phyloP scores from a whole-genome alignment of 2,888 invertebrate genomes.

The Caenorhabditis macrosperma region DNA sequence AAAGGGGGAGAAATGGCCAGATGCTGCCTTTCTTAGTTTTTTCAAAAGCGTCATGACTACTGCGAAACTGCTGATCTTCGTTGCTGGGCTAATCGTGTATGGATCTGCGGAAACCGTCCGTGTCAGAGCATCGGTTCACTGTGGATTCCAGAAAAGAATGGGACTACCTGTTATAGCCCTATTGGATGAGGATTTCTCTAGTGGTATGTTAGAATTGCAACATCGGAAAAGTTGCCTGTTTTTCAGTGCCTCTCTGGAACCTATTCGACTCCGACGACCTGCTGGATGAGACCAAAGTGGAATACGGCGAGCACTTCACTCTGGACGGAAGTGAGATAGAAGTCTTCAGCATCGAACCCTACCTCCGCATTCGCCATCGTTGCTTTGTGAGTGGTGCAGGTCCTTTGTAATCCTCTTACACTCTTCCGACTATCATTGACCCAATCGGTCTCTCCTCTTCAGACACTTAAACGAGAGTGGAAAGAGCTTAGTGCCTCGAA shows the following conservation, averaged over 20 bases:
- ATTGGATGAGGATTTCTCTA: conserved; percentile 45
- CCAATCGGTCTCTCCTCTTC: no score
- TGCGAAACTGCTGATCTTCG: conserved; percentile 3
- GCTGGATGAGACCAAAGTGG: conserved; percentile 30
- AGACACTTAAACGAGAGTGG: no score
- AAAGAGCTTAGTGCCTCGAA: not conserved
- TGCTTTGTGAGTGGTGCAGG: conserved; percentile 44
- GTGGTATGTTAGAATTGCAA: conserved; percentile 15
- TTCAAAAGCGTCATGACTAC: not conserved
- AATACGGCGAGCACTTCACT: conserved; percentile 46
- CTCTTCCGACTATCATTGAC: no score
- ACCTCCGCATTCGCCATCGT: conserved; percentile 30
- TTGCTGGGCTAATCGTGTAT: not conserved
- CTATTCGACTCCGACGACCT: conserved; percentile 50
- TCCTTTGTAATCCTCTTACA: not conserved
- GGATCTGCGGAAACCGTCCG: conserved; percentile 28
- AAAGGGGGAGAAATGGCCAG: not conserved
- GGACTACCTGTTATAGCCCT: conserved; percentile 6
- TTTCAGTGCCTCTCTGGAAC: conserved; percentile 27
- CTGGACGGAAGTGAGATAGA: conserved; percentile 44
- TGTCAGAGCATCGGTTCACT: conserved; percentile 32
- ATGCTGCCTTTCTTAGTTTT: not conserved
- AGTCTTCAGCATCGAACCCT: conserved; percentile 47
- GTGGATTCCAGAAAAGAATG: conserved; percentile 12
- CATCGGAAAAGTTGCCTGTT: not conserved